Conservation (phyloP, 1,140 invertebrate species). For the Macrobrachium rosenbergii region DNA sequence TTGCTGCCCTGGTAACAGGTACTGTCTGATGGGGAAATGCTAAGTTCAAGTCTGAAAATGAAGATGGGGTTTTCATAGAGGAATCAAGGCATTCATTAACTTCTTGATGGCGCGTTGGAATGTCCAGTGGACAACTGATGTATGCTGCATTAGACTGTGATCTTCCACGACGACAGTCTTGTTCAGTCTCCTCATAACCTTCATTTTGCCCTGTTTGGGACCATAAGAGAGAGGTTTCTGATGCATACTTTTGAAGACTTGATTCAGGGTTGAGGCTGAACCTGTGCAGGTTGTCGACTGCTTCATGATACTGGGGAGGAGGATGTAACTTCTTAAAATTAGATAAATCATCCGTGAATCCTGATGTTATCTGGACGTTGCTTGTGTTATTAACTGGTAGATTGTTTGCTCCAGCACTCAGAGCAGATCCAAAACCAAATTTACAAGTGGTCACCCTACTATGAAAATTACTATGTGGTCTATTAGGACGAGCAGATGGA, state of each 20-base stretch:
- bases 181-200: not conserved
- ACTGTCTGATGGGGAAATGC: not conserved
- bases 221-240: constrained; percentile 37
- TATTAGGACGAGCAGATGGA: not conserved
- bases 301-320: constrained; percentile 27
- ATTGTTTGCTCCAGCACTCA: too few species aligned
- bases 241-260: constrained; percentile 48
- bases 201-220: not conserved
- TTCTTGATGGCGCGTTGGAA: not conserved
- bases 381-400: not conserved
- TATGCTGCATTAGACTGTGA: constrained; percentile 44
- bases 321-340: constrained; percentile 7
- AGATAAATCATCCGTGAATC: not conserved
- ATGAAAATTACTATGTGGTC: not conserved
- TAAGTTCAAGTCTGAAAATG: not conserved
- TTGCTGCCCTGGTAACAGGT: not conserved
- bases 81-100: not conserved
- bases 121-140: constrained; percentile 28
- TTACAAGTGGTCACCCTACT: not conserved
- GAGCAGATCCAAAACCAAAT: not conserved
- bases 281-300: not conserved
- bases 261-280: not conserved
- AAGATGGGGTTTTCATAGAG: constrained; percentile 18
- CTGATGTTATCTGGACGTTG: not conserved
- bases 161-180: constrained; percentile 16